These are phyloP conservation scores for Chrysopilus asiliformis DNA, from an alignment of 2,888 invertebrate species.

Conservation along the genomic window DNA sequence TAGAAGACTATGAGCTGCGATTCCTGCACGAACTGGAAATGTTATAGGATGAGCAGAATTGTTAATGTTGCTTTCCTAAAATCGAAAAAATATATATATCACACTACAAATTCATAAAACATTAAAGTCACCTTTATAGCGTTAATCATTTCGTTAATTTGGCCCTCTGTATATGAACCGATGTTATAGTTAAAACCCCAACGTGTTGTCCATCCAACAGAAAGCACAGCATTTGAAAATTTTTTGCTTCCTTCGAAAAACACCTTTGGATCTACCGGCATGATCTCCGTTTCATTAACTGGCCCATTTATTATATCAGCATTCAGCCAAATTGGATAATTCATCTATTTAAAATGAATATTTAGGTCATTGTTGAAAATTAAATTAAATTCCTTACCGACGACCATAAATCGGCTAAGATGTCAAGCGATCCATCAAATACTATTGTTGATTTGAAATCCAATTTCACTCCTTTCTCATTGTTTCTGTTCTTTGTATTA, in stretches of 20 bases:
- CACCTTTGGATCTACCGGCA: constrained; percentile 47
- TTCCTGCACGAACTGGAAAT: constrained; percentile 61
- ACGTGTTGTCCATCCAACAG: constrained; percentile 75
- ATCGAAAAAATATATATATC: background rate
- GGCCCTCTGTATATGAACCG: constrained; percentile 46
- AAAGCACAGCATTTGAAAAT: constrained; percentile 53
- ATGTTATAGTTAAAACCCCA: constrained; percentile 40
- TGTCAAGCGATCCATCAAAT: constrained; percentile 43
- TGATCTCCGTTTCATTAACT: constrained; percentile 40
- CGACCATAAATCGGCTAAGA: constrained; percentile 32
- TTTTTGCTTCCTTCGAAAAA: constrained; percentile 49
- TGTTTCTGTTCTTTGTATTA: constrained; percentile 34
- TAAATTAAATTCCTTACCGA: constrained; percentile 27
- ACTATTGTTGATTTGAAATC: constrained; percentile 76
- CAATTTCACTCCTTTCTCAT: constrained; percentile 66
- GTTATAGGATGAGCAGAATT: constrained; percentile 67
- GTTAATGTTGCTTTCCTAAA: constrained; percentile 4
- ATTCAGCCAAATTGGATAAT: constrained; percentile 71
- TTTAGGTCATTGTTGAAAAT: constrained; percentile 2
- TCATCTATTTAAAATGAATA: constrained; percentile 40
- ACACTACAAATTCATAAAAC: no score
- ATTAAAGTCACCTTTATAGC: constrained; percentile 38
- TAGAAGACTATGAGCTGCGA: constrained; percentile 51
- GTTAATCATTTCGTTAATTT: constrained; percentile 56
- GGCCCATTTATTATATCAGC: constrained; percentile 72